Base-by-base conservation (phyloP, 2,113 vertebrate genomes). In the Sinocyclocheilus anophthalmus region DNA sequence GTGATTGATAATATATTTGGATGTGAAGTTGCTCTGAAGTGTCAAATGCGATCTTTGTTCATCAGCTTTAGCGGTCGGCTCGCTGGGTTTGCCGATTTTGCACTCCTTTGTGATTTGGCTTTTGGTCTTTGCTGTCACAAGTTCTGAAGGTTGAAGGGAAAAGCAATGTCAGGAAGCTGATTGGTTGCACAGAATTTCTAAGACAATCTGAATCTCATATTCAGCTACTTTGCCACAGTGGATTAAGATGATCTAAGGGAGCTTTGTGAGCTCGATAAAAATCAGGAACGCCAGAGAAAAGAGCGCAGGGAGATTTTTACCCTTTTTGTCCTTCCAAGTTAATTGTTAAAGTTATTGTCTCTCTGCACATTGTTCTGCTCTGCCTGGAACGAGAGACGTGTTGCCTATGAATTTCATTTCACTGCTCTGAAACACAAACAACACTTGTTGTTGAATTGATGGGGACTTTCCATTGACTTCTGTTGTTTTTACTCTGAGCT, bases 161-260 rank as follows among this genome's bases (percentile, higher is more conserved):
- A 95, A 96, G 93, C 93, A 88, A 93, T 96, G 96, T 97, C 96
- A 97, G 96, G 94, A 95, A 95, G 95, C 95, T 96, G 96, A 97
- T 96, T 96, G 96, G 96, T 96, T 96, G 95, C 93, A 94, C 94
- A 91, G 96, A 95, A 96, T 96, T 96, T 96, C 96, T 94, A 94
- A 97, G 96, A 96, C 96, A 96, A 96, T 96, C 95, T 95, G 96
- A 96, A 97, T 96, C 96, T 96, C 95, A 96, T 96, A 97, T 96
- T 96, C 96, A 96, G 96, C 96, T 96, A 95, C 96, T 97, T 97
- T 96, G 96, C 96, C 96, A 97, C 96, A 96, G 96, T 97, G 96
- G 96, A 97, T 97, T 97, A 97, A 96, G 96, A 96, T 96, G 96
- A 97, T 97, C 96, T 97, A 94, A 96, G 94, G 93, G 93, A 94